Evolutionary conservation across 2,113 vertebrate species (phyloP).

Genomic region (Lampris megalopsis): DNA sequence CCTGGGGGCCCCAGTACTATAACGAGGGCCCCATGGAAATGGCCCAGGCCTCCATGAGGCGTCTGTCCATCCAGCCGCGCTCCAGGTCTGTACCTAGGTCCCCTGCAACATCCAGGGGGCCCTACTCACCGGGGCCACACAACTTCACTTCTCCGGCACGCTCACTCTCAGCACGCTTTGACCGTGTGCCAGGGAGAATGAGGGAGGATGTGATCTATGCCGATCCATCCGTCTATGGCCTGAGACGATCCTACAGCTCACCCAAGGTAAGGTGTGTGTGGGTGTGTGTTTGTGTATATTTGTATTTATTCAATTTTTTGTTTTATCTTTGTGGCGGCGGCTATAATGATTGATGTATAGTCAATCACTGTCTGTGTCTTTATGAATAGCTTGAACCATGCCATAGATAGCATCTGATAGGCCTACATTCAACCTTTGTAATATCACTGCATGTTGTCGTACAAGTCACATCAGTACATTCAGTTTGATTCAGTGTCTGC

Average conservation of each 20-base stretch:
- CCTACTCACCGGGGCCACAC: conserved; percentile 82
- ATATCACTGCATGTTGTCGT: too few species aligned
- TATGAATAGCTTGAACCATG: too few species aligned
- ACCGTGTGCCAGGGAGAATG: conserved; percentile 79
- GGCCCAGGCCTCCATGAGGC: conserved; percentile 84
- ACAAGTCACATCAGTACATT: too few species aligned
- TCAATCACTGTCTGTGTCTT: too few species aligned
- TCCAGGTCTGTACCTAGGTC: conserved; percentile 95
- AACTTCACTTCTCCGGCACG: conserved; percentile 89
- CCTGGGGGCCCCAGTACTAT: conserved; percentile 76
- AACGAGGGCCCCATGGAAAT: conserved; percentile 83
- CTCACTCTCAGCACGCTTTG: conserved; percentile 88
- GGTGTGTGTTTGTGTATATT: neutral
- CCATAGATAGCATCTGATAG: too few species aligned
- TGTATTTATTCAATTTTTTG: conserved; percentile 1
- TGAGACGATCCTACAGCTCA: conserved; percentile 92
- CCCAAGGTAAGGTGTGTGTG: conserved; percentile 85
- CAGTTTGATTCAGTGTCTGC: too few species aligned
- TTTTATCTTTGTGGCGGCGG: neutral
- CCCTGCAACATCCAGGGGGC: conserved; percentile 85
- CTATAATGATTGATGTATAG: neutral
- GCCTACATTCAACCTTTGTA: too few species aligned
- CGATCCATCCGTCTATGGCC: conserved; percentile 85
- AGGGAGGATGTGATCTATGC: conserved; percentile 87
- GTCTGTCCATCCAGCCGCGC: conserved; percentile 91